Evolutionary conservation across 2,113 vertebrate species (phyloP).

Genomic region (Damaliscus lunatus): DNA sequence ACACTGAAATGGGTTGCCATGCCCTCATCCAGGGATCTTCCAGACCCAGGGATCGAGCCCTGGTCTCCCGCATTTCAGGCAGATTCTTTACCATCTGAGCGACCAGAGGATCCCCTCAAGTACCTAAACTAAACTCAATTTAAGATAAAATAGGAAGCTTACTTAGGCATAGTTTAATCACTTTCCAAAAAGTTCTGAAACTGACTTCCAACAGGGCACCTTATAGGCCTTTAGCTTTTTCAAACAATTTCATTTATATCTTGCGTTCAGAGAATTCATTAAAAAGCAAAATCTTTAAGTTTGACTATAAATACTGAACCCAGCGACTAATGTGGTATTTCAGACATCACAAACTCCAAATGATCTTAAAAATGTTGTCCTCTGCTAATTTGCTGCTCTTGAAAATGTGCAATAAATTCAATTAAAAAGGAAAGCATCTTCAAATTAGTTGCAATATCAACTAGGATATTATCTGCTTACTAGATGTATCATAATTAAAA

Average conservation of each 20-base stretch:
- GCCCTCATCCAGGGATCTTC: background rate
- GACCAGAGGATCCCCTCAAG: background rate
- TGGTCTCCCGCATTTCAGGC: background rate
- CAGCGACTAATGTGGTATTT: background rate
- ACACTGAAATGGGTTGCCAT: background rate
- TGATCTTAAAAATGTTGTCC: conserved; percentile 32
- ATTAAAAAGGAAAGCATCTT: conserved; percentile 38
- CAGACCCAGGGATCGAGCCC: rapidly evolving
- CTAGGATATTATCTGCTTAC: conserved; percentile 1
- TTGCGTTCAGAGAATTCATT: conserved; percentile 25
- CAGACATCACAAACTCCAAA: conserved; percentile 37
- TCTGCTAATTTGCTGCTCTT: conserved; percentile 34
- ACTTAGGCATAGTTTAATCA: background rate
- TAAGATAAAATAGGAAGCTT: conserved; percentile 17
- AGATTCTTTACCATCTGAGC: background rate
- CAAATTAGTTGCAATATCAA: conserved; percentile 44
- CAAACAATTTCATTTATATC: background rate
- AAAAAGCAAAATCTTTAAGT: conserved; percentile 39
- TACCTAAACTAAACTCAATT: background rate
- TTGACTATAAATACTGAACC: background rate
- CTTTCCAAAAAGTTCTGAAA: conserved; percentile 27
- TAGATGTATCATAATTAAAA: conserved; percentile 34
- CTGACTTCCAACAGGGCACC: background rate
- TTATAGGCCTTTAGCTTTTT: background rate
- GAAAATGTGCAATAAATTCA: conserved; percentile 39